phyloP scores from a whole-genome alignment of 1,140 invertebrate species.

The Pectinophora gossypiella region DNA sequence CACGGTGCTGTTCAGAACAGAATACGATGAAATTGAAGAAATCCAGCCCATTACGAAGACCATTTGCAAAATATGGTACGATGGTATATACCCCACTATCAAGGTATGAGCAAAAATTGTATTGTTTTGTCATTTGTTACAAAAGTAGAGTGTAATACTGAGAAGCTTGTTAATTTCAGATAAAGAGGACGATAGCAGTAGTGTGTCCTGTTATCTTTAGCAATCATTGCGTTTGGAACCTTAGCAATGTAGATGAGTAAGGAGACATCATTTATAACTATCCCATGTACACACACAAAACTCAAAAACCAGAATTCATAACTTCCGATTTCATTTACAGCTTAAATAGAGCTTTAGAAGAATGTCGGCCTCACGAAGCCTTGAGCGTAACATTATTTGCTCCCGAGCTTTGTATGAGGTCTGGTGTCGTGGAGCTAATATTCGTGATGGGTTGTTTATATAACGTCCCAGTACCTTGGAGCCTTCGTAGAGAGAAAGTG shows the following conservation, averaged over 20 bases:
- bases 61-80: conserved; percentile 61
- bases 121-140: no score
- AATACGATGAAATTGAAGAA: conserved; percentile 51
- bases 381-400: conserved; percentile 47
- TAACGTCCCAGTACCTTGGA: conserved; percentile 43
- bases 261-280: not conserved
- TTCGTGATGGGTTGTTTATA: conserved; percentile 57
- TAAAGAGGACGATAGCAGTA: conserved; percentile 60
- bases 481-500: conserved; percentile 55
- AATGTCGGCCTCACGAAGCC: conserved; percentile 51
- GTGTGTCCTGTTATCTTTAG: conserved; percentile 59
- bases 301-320: no score
- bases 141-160: no score
- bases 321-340: conserved; percentile 38
- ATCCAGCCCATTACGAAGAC: conserved; percentile 52
- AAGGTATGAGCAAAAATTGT: conserved; percentile 45
- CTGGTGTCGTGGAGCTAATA: conserved; percentile 42
- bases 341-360: conserved; percentile 53
- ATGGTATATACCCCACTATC: conserved; percentile 62
- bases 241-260: conserved; percentile 59
- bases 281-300: no score
- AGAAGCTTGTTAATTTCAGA: no score
- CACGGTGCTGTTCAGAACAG: conserved; percentile 49
- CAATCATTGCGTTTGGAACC: conserved; percentile 67
- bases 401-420: conserved; percentile 48